These are phyloP conservation scores for Galerucella pusilla DNA, from an alignment of 2,888 invertebrate species.

Conservation along the genomic window DNA sequence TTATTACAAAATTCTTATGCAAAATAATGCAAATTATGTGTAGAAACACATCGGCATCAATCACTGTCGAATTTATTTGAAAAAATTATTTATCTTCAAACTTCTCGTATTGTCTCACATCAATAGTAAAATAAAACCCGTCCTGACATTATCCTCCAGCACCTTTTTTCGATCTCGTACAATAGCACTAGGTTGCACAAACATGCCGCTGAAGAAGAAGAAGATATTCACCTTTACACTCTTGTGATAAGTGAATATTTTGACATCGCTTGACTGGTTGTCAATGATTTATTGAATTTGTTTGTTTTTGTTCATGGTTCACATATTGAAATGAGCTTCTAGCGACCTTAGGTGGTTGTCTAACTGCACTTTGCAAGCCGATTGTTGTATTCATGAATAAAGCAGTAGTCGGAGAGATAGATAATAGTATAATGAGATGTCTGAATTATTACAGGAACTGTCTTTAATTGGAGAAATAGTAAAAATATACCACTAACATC, in stretches of 20 bases:
- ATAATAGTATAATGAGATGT: no score
- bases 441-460: no score
- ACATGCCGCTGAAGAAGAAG: slow-evolving; percentile 50
- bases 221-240: slow-evolving; percentile 55
- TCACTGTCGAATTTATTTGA: not conserved
- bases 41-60: slow-evolving; percentile 1
- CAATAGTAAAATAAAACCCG: slow-evolving; percentile 18
- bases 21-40: not conserved
- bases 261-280: slow-evolving; percentile 43
- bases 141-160: slow-evolving; percentile 35
- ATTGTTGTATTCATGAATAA: not conserved
- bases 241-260: slow-evolving; percentile 53
- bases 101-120: not conserved
- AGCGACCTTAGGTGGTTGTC: slow-evolving; percentile 22
- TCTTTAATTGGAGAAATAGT: no score
- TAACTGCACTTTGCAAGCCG: slow-evolving; percentile 10
- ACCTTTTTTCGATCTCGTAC: slow-evolving; percentile 39
- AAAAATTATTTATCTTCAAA: not conserved
- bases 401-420: slow-evolving; percentile 20
- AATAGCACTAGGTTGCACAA: slow-evolving; percentile 39
- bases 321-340: slow-evolving; percentile 27
- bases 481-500: no score
- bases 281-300: slow-evolving; percentile 45
- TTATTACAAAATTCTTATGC: not conserved
- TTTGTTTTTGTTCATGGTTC: slow-evolving; percentile 29